Conservation (phyloP, 2,113 vertebrate genomes). For the Microtus ochrogaster region DNA sequence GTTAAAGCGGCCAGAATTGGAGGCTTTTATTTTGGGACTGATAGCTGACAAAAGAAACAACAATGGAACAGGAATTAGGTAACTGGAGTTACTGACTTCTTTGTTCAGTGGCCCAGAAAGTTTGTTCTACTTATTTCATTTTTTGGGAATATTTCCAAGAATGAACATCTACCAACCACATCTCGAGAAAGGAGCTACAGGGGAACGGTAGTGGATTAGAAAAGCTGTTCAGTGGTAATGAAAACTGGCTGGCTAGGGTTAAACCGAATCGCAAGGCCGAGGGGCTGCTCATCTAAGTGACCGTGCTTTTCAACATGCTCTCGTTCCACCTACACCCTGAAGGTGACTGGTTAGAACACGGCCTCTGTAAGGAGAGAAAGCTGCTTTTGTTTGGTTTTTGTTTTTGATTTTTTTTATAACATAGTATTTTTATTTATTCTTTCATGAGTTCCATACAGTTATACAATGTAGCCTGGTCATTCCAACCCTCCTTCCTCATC, state of each 20-base stretch:
- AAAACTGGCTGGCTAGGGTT: not conserved
- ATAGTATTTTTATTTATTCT: not conserved
- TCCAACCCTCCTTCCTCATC: not conserved
- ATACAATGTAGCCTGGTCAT: no score
- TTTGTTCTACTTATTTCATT: not conserved
- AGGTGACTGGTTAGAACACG: not conserved
- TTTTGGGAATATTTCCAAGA: not conserved
- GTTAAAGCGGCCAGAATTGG: not conserved
- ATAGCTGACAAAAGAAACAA: not conserved
- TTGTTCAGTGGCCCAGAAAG: constrained; percentile 28
- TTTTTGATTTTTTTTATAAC: not conserved
- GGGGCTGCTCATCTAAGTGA: not conserved
- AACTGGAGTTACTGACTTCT: not conserved
- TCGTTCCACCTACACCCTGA: no score
- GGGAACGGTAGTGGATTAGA: not conserved
- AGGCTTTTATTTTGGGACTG: constrained; percentile 44
- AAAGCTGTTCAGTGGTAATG: not conserved
- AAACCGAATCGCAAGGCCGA: not conserved
- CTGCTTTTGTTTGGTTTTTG: no score
- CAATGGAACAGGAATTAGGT: constrained; percentile 6
- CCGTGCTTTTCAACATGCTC: accelerated
- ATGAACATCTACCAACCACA: not conserved
- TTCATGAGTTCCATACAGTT: not conserved
- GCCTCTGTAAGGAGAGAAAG: not conserved
- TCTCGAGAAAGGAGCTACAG: not conserved